Evolutionary conservation across 1,140 invertebrate genomes (phyloP).

Genomic region (Diorhabda elongata): DNA sequence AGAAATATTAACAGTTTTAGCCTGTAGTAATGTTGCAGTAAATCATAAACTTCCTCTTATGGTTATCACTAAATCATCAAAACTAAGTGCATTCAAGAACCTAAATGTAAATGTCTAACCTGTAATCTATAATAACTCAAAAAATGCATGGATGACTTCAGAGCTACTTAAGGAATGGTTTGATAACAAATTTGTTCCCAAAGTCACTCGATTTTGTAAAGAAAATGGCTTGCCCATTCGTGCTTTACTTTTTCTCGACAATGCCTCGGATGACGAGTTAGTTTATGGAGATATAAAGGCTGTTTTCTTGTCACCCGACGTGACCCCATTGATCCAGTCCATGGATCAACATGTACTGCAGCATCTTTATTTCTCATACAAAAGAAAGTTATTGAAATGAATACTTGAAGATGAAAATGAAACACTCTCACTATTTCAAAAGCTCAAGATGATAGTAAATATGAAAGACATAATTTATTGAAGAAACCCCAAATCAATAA

Average conservation of each 20-base stretch:
- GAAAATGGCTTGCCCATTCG: background rate
- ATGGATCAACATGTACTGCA: constrained; percentile 44
- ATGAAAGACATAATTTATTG: constrained; percentile 1
- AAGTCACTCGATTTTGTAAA: background rate
- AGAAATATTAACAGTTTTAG: constrained; percentile 37
- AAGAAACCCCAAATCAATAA: background rate
- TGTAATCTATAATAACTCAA: constrained; percentile 8
- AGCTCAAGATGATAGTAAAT: background rate
- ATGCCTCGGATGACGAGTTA: background rate
- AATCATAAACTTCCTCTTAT: constrained; percentile 41
- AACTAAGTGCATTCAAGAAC: constrained; percentile 24
- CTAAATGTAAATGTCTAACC: constrained; percentile 4
- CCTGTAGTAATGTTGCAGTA: constrained; percentile 44
- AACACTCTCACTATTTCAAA: too few relatives aligned
- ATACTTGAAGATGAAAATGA: background rate
- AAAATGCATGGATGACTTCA: constrained; percentile 15
- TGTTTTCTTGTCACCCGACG: constrained; percentile 36
- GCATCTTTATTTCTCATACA: constrained; percentile 27
- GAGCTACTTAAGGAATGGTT: background rate
- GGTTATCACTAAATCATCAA: constrained; percentile 20
- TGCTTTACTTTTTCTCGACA: constrained; percentile 5
- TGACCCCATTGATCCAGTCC: constrained; percentile 42
- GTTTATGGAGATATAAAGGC: too few relatives aligned
- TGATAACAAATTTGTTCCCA: background rate
- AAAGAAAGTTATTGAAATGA: constrained; percentile 24